Conservation (phyloP, 2,888 invertebrate genomes). For the Latheticus oryzae region DNA sequence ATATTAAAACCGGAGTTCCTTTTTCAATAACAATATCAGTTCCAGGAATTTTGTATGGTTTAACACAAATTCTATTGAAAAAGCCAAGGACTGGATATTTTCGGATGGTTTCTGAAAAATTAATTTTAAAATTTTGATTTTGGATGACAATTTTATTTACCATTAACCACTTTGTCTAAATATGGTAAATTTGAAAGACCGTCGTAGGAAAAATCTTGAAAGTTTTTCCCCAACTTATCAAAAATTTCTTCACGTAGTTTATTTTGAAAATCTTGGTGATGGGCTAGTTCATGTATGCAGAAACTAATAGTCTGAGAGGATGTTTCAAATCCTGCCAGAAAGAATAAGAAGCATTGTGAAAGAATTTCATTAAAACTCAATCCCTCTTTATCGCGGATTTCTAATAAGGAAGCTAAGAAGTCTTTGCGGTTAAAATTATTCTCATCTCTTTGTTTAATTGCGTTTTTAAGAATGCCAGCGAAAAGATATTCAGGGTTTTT, state of each 20-base stretch:
- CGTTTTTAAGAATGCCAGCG: conserved; percentile 3
- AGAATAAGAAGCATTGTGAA: conserved; percentile 26
- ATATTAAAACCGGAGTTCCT: conserved; percentile 32
- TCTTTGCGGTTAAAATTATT: conserved; percentile 20
- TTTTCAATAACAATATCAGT: conserved; percentile 31
- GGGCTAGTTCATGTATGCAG: conserved; percentile 25
- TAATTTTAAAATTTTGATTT: conserved; percentile 2
- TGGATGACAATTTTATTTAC: conserved; percentile 7
- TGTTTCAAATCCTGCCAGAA: conserved; percentile 31
- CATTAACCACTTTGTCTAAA: conserved; percentile 27
- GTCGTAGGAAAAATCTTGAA: conserved; percentile 22
- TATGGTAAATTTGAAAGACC: conserved; percentile 25
- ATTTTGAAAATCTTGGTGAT: conserved; percentile 30
- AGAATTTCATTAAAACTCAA: conserved; percentile 23
- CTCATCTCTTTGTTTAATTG: conserved; percentile 21
- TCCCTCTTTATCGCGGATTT: conserved; percentile 24
- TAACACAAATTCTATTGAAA: conserved; percentile 38
- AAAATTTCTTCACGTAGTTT: conserved; percentile 27
- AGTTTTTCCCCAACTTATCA: conserved; percentile 21
- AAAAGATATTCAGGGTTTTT: conserved; percentile 10
- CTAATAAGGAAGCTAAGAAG: conserved; percentile 19
- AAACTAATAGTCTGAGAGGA: conserved; percentile 23
- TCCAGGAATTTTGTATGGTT: conserved; percentile 38
- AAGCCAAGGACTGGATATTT: conserved; percentile 36
- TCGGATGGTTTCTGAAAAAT: conserved; percentile 41